Evolutionary conservation across 2,797 vertebrate genomes (phyloP).

Genomic region (Amphiprion clarkii): DNA sequence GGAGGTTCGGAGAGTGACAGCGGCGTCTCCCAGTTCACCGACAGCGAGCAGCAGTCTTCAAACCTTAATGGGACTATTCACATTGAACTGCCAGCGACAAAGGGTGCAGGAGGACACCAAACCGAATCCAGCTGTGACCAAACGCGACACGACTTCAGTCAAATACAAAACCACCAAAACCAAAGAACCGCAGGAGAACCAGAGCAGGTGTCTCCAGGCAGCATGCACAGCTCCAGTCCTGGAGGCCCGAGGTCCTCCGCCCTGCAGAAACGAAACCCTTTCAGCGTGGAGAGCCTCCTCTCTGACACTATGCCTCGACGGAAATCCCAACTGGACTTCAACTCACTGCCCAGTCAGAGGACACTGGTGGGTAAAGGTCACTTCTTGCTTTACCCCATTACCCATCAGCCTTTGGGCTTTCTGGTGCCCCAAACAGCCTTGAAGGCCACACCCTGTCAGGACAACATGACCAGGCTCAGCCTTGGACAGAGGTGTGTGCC

Average conservation of each 20-base stretch:
- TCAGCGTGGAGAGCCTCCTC: conserved; percentile 97
- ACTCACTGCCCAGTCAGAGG: conserved; percentile 87
- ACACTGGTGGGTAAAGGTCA: conserved; percentile 94
- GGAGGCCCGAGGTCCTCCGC: conserved; percentile 80
- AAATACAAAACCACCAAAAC: conserved; percentile 81
- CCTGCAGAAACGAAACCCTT: conserved; percentile 93
- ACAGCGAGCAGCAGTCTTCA: conserved; percentile 85
- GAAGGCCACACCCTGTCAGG: conserved; percentile 83
- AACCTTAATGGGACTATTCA: conserved; percentile 62
- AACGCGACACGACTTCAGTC: conserved; percentile 78
- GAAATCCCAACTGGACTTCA: conserved; percentile 89
- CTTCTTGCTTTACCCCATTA: conserved; percentile 95
- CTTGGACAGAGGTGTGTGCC: conserved; percentile 68
- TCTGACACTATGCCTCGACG: conserved; percentile 92
- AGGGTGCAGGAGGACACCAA: conserved; percentile 69
- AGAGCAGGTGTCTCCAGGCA: conserved; percentile 84
- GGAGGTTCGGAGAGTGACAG: conserved; percentile 97
- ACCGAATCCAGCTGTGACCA: conserved; percentile 83
- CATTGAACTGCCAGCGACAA: conserved; percentile 65
- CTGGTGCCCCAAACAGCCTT: conserved; percentile 93
- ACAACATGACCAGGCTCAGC: conserved; percentile 70
- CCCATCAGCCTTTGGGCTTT: conserved; percentile 94
- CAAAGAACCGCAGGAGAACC: conserved; percentile 82
- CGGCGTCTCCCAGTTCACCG: conserved; percentile 90
- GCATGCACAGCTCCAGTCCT: conserved; percentile 77